phyloP scores from a whole-genome alignment of 2,113 vertebrate species.

The Prunella fulvescens region DNA sequence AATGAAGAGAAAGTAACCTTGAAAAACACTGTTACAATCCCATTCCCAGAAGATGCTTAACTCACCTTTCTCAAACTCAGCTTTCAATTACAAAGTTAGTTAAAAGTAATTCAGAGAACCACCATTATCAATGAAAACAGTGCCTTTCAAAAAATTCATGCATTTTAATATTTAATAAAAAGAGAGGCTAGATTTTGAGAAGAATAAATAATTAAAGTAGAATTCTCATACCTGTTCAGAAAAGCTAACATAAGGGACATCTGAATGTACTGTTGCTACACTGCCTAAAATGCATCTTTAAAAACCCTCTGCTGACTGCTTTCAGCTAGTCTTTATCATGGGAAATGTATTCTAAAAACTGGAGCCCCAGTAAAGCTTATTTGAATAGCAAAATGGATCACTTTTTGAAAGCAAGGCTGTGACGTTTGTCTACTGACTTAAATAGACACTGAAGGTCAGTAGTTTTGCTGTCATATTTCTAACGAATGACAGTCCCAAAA shows the following conservation, averaged over 20 bases:
- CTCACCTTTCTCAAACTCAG: slow-evolving; percentile 58
- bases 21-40: slow-evolving; percentile 66
- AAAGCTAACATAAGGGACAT: slow-evolving; percentile 47
- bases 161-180: slow-evolving; percentile 65
- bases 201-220: slow-evolving; percentile 45
- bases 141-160: slow-evolving; percentile 53
- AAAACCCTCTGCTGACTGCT: slow-evolving; percentile 4
- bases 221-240: slow-evolving; percentile 42
- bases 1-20: slow-evolving; percentile 77
- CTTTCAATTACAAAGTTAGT: slow-evolving; percentile 66
- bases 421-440: slow-evolving; percentile 2
- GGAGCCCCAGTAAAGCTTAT: slow-evolving; percentile 24
- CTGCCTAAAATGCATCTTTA: not conserved
- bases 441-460: slow-evolving; percentile 28
- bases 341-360: not conserved
- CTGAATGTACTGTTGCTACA: not conserved
- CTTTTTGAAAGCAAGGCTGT: not conserved
- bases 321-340: not conserved
- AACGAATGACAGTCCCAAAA: not conserved
- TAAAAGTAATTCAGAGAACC: slow-evolving; percentile 62
- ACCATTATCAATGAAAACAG: slow-evolving; percentile 69
- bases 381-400: slow-evolving; percentile 4
- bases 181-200: slow-evolving; percentile 38
- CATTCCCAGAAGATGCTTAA: slow-evolving; percentile 69
- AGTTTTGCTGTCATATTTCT: slow-evolving; percentile 3